A percentile compares a stretch with the other conserved stretches of the same genome.
These are phyloP conservation scores for Hycleus cichorii DNA, from an alignment of 1,140 invertebrate genomes.

Conservation along the genomic window DNA sequence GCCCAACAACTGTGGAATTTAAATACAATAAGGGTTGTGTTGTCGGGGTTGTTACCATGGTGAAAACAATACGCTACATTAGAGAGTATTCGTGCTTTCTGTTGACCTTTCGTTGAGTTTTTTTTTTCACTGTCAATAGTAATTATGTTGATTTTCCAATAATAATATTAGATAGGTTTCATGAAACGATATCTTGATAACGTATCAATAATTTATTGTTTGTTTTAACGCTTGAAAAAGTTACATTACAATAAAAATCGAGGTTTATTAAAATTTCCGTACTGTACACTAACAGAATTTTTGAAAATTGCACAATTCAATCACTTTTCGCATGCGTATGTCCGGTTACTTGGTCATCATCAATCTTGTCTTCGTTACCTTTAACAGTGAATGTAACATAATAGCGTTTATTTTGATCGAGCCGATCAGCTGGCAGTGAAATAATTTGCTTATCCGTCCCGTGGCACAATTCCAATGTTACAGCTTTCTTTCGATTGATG, in stretches of 20 bases:
- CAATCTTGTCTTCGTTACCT: constrained; percentile 41
- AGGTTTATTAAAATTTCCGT: background rate
- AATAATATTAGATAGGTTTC: too few species aligned
- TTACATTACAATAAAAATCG: too few species aligned
- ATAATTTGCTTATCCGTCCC: constrained; percentile 76
- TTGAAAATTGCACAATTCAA: constrained; percentile 11
- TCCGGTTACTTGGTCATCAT: background rate
- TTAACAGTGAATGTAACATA: constrained; percentile 85
- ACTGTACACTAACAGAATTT: constrained; percentile 2
- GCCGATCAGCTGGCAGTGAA: constrained; percentile 71
- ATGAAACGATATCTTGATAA: too few species aligned
- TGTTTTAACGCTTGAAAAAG: too few species aligned
- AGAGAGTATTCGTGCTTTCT: background rate
- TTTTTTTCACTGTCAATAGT: too few species aligned
- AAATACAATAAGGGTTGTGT: too few species aligned
- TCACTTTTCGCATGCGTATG: constrained; percentile 39
- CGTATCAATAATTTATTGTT: too few species aligned
- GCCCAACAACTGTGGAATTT: too few species aligned
- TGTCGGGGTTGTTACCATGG: constrained; percentile 8
- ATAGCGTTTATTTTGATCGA: constrained; percentile 82
- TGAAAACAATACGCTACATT: constrained; percentile 1
- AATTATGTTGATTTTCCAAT: too few species aligned
- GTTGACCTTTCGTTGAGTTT: too few species aligned
- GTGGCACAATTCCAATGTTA: constrained; percentile 69
- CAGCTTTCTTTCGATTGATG: constrained; percentile 50